phyloP scores from a whole-genome alignment of 92 coral and sea anemone species.

The Epizoanthus stellaris region DNA sequence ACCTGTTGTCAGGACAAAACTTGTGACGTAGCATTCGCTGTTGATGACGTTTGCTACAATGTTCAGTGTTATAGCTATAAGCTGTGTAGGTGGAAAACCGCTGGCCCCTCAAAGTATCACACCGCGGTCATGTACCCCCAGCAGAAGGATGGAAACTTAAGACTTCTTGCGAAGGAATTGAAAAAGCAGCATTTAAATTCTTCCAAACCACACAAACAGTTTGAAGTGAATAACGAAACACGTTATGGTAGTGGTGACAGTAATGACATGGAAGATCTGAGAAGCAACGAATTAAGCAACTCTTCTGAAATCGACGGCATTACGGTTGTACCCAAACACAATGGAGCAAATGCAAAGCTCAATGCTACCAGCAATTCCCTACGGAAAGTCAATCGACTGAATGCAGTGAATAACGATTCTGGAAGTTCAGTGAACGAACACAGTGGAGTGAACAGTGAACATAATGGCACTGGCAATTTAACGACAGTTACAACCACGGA shows the following conservation, averaged over 20 bases:
- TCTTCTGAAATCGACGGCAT: slow-evolving; percentile 10
- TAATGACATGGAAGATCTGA: not conserved
- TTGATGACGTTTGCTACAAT: slow-evolving; percentile 84
- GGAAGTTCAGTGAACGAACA: not conserved
- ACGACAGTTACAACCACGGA: not conserved
- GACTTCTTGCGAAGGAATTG: not conserved
- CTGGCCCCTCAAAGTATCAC: slow-evolving; percentile 70
- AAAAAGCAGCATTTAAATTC: not conserved
- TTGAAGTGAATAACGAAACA: not conserved
- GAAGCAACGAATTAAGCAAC: not conserved
- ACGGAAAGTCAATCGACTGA: too few relatives aligned
- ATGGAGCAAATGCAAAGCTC: not conserved
- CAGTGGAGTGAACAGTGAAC: not conserved
- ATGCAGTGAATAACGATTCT: not conserved
- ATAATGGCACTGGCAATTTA: not conserved
- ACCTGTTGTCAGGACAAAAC: slow-evolving; percentile 76
- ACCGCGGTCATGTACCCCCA: slow-evolving; percentile 79
- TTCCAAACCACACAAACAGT: slow-evolving; percentile 1
- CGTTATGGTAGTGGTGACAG: not conserved
- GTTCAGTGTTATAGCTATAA: slow-evolving; percentile 82
- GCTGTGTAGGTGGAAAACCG: slow-evolving; percentile 68
- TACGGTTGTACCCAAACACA: not conserved
- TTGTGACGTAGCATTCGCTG: slow-evolving; percentile 93
- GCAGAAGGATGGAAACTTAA: slow-evolving; percentile 46
- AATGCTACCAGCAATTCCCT: too few relatives aligned